Conservation (phyloP, 2,113 vertebrate species). For the Pelodiscus sinensis region DNA sequence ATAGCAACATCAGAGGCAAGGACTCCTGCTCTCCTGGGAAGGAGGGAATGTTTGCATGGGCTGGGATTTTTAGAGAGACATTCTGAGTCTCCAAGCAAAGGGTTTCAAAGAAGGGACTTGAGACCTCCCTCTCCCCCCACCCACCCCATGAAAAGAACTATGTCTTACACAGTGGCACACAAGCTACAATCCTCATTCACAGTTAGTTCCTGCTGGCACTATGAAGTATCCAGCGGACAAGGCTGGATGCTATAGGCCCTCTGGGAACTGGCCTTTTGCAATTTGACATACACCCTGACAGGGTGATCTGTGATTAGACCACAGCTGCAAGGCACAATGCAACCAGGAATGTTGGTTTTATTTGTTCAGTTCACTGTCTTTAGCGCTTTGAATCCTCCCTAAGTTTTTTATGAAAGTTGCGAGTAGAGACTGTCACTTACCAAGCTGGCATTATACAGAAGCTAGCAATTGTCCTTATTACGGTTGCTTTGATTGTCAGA, state of each 20-base stretch:
- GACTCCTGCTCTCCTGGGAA: not conserved
- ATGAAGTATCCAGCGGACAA: not conserved
- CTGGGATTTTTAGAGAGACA: not conserved
- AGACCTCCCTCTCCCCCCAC: not conserved
- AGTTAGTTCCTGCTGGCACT: not conserved
- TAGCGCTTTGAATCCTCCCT: not conserved
- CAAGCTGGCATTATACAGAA: not conserved
- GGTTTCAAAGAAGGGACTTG: not conserved
- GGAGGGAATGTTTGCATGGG: not conserved
- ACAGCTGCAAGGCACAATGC: not conserved
- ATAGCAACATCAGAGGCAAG: not conserved
- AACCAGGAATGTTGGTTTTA: not conserved
- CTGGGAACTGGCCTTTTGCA: constrained; percentile 10
- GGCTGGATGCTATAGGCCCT: not conserved
- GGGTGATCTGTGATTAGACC: not conserved
- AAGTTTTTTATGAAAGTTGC: not conserved
- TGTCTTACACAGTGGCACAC: not conserved
- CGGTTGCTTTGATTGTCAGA: not conserved
- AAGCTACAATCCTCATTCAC: not conserved
- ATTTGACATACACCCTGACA: not conserved
- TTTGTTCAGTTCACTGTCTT: not conserved
- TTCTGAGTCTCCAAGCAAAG: not conserved
- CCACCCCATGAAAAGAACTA: not conserved
- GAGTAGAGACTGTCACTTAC: not conserved
- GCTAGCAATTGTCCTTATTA: not conserved